Percentiles rank a stretch among this genome's conserved stretches.
Evolutionary conservation across 2,113 vertebrate genomes (phyloP).

Genomic region (Cyanoderma ruficeps): DNA sequence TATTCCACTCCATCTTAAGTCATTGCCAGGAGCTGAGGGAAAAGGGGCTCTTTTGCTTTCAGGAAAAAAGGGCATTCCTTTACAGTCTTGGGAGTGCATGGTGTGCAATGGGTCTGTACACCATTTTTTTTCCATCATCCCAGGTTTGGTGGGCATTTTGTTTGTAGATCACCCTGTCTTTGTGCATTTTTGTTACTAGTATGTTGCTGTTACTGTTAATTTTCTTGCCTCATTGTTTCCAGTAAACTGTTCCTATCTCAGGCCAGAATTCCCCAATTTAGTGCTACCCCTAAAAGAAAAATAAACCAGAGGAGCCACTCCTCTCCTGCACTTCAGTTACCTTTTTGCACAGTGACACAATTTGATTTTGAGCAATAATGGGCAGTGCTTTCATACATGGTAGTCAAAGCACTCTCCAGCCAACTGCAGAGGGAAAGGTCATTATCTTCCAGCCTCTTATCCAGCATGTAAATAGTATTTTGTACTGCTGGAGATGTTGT

Average conservation of each 20-base stretch:
- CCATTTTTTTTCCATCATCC: background rate
- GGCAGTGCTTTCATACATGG: background rate
- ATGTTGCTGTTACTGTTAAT: background rate
- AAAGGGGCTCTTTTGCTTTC: background rate
- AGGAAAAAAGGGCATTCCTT: background rate
- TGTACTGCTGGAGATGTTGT: background rate
- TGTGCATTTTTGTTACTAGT: background rate
- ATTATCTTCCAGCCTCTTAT: background rate
- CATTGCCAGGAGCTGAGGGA: background rate
- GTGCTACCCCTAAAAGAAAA: background rate
- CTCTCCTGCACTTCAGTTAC: background rate
- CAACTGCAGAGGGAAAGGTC: background rate
- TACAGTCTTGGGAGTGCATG: accelerated
- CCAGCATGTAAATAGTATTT: background rate
- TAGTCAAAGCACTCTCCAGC: background rate
- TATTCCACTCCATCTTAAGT: background rate
- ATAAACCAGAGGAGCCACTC: accelerated
- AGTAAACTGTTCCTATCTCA: background rate
- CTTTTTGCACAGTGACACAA: background rate
- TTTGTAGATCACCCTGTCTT: background rate
- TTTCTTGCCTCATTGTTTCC: background rate
- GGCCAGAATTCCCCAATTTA: background rate
- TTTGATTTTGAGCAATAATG: background rate
- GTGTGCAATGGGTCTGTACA: background rate
- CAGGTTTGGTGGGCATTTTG: background rate